These are phyloP conservation scores for Orcinus orca DNA, from an alignment of 2,113 vertebrate species.

Conservation along the genomic window DNA sequence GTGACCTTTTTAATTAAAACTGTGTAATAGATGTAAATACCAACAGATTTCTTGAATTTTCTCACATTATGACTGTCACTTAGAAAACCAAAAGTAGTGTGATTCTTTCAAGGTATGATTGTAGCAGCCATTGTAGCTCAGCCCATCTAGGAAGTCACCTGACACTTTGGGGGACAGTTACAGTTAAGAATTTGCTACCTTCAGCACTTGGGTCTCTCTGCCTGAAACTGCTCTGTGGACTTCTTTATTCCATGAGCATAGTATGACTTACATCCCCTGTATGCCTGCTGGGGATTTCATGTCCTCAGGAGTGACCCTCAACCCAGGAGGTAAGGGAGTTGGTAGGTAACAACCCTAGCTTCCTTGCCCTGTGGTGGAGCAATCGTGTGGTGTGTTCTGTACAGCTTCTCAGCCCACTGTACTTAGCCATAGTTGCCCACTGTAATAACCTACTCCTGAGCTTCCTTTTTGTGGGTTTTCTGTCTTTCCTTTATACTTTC, in stretches of 20 bases:
- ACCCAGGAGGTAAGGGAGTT: neutral
- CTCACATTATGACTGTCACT: neutral
- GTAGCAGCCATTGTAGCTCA: neutral
- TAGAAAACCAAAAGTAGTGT: neutral
- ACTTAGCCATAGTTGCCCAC: fast-evolving
- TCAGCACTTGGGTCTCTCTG: neutral
- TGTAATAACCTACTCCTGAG: neutral
- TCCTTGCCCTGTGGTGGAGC: neutral
- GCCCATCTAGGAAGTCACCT: neutral
- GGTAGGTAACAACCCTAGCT: neutral
- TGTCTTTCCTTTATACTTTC: neutral
- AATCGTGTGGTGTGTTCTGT: fast-evolving
- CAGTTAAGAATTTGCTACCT: neutral
- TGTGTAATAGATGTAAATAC: neutral
- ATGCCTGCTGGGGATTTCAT: neutral
- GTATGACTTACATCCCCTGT: neutral
- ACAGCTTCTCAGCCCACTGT: neutral
- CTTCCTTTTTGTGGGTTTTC: neutral
- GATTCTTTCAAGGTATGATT: neutral
- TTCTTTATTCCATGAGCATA: neutral
- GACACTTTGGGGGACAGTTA: neutral
- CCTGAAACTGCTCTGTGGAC: neutral
- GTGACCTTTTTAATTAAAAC: slow-evolving; percentile 2
- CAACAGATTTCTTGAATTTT: neutral
- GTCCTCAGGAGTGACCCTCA: neutral